Evolutionary conservation across 2,797 vertebrate species (phyloP).

Genomic region (Masticophis lateralis): DNA sequence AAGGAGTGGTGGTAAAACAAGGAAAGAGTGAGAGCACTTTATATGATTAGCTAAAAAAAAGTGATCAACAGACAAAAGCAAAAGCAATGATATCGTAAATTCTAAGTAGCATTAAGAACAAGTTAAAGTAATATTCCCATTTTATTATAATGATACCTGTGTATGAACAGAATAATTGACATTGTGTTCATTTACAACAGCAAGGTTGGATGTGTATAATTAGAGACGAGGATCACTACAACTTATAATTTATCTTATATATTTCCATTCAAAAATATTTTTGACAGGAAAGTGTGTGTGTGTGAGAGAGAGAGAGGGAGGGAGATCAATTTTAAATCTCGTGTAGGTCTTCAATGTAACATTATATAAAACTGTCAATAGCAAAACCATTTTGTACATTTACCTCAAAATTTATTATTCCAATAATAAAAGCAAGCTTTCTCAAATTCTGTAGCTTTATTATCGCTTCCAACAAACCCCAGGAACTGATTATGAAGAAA

Average conservation of each 20-base stretch:
- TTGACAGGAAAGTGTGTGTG: constrained; percentile 13
- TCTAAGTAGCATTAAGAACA: constrained; percentile 30
- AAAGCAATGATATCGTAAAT: constrained; percentile 16
- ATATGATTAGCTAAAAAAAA: constrained; percentile 45
- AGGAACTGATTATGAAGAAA: constrained; percentile 63
- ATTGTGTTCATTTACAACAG: constrained; percentile 49
- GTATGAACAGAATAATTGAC: constrained; percentile 33
- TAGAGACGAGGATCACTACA: constrained; percentile 48
- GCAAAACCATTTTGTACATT: constrained; percentile 57
- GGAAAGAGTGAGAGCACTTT: constrained; percentile 36
- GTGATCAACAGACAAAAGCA: not conserved
- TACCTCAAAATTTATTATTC: constrained; percentile 60
- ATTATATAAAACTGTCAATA: constrained; percentile 48
- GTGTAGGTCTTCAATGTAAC: constrained; percentile 61
- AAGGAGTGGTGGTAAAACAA: not conserved
- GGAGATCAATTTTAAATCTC: constrained; percentile 54
- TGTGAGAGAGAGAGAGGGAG: constrained; percentile 7
- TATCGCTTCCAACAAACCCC: constrained; percentile 57
- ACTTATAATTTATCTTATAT: constrained; percentile 43
- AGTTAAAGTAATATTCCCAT: constrained; percentile 31
- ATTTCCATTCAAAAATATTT: constrained; percentile 55
- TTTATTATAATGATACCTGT: constrained; percentile 38
- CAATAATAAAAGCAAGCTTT: constrained; percentile 60
- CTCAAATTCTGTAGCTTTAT: constrained; percentile 58
- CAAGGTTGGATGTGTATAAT: constrained; percentile 33